These are phyloP conservation scores for Lasiommata megera DNA, from an alignment of 2,888 invertebrate genomes.

Conservation along the genomic window DNA sequence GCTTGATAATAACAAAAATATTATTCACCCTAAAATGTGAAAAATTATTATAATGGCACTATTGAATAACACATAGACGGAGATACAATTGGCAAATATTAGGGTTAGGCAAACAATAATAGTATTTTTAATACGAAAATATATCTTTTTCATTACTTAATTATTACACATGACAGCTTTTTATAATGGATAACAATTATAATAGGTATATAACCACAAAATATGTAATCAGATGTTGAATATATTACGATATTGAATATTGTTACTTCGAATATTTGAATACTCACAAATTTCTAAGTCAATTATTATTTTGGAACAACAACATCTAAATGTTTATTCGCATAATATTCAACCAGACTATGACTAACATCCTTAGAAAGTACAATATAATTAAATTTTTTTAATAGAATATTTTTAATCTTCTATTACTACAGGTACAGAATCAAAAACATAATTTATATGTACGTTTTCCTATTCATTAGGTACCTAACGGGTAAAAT, in stretches of 20 bases:
- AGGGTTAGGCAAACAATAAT: background rate
- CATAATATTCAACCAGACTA: background rate
- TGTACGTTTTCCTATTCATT: too few species aligned
- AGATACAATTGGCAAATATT: background rate
- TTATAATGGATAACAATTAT: background rate
- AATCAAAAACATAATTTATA: too few species aligned
- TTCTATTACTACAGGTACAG: too few species aligned
- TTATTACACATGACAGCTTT: background rate
- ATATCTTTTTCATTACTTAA: background rate
- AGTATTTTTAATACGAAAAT: background rate
- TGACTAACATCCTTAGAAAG: background rate
- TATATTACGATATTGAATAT: too few species aligned
- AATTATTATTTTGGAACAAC: too few species aligned
- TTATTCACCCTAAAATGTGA: background rate
- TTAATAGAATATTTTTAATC: background rate
- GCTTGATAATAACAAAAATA: background rate
- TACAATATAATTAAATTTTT: background rate
- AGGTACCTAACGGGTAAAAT: too few species aligned
- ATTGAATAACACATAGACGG: background rate
- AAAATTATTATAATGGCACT: constrained; percentile 5
- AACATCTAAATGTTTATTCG: too few species aligned
- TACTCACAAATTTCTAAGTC: too few species aligned
- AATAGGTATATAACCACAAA: background rate
- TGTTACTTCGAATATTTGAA: too few species aligned
- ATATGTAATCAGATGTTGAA: background rate